Evolutionary conservation across 2,797 vertebrate genomes (phyloP).

Genomic region (Mormyrops boulengeri): DNA sequence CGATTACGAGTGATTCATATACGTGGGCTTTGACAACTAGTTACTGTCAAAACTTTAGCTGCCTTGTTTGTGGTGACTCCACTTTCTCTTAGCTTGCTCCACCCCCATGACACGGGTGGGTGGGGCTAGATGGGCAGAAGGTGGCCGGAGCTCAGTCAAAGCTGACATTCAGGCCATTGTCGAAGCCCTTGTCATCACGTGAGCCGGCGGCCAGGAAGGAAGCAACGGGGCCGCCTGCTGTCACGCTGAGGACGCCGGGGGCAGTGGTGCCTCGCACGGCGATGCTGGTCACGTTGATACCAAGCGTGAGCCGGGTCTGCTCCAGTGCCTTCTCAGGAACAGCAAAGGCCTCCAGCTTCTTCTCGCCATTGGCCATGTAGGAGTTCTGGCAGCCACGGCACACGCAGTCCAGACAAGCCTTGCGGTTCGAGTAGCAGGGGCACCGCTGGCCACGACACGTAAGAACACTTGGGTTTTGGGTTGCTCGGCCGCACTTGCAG

Average conservation of each 20-base stretch:
- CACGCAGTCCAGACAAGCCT: conserved; percentile 99
- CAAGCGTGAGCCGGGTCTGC: conserved; percentile 95
- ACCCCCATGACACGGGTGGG: conserved; percentile 45
- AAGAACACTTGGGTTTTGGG: conserved; percentile 99
- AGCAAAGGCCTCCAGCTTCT: conserved; percentile 98
- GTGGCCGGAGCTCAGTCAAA: conserved; percentile 75
- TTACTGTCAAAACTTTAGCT: conserved; percentile 75
- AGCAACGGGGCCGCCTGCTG: conserved; percentile 75
- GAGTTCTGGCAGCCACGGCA: conserved; percentile 99
- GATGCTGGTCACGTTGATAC: conserved; percentile 99
- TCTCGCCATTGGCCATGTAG: conserved; percentile 99
- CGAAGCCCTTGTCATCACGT: conserved; percentile 88
- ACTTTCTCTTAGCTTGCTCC: conserved; percentile 35
- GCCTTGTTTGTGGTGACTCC: conserved; percentile 75
- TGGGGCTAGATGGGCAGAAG: conserved; percentile 34
- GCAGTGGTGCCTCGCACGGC: conserved; percentile 70
- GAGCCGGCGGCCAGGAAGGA: conserved; percentile 84
- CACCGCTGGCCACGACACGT: conserved; percentile 98
- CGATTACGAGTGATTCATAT: conserved; percentile 86
- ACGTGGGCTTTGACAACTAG: conserved; percentile 77
- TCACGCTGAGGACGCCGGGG: conserved; percentile 84
- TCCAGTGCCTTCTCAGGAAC: conserved; percentile 98
- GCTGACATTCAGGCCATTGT: conserved; percentile 94
- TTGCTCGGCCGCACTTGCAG: conserved; percentile 97
- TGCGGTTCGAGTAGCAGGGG: conserved; percentile 98